phyloP scores from a whole-genome alignment of 2,888 invertebrate genomes.

The Scaptomyza caliginosa region DNA sequence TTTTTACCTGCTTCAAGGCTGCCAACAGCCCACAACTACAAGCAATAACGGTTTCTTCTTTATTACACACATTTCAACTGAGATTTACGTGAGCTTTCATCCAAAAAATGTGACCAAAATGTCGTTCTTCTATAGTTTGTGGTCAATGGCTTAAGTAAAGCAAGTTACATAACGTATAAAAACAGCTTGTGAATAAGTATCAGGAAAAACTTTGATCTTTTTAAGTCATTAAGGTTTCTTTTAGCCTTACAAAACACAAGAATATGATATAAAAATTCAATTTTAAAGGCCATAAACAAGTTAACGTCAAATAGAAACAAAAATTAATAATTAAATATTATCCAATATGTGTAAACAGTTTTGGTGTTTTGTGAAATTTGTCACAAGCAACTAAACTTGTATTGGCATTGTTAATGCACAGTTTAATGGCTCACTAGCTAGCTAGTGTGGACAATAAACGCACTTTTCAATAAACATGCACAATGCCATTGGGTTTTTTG shows the following conservation, averaged over 20 bases:
- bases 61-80: constrained; percentile 35
- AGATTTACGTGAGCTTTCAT: constrained; percentile 10
- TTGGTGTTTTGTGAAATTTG: not conserved
- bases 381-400: not conserved
- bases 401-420: not conserved
- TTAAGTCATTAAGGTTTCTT: no score
- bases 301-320: no score
- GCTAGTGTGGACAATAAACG: constrained; percentile 6
- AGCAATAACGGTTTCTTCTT: constrained; percentile 50
- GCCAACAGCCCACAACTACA: constrained; percentile 41
- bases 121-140: constrained; percentile 22
- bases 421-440: not conserved
- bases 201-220: no score
- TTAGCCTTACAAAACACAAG: no score
- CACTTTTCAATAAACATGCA: constrained; percentile 27
- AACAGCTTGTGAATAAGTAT: no score
- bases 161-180: not conserved
- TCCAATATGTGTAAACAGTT: not conserved
- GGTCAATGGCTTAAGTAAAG: constrained; percentile 16
- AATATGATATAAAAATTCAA: no score
- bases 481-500: constrained; percentile 13
- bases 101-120: constrained; percentile 30
- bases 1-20: constrained; percentile 26
- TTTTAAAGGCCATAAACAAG: not conserved
- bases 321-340: constrained; percentile 8